A percentile compares a stretch with the other conserved stretches of the same genome.
Conservation (phyloP, 2,113 vertebrate species). For the Passer domesticus region DNA sequence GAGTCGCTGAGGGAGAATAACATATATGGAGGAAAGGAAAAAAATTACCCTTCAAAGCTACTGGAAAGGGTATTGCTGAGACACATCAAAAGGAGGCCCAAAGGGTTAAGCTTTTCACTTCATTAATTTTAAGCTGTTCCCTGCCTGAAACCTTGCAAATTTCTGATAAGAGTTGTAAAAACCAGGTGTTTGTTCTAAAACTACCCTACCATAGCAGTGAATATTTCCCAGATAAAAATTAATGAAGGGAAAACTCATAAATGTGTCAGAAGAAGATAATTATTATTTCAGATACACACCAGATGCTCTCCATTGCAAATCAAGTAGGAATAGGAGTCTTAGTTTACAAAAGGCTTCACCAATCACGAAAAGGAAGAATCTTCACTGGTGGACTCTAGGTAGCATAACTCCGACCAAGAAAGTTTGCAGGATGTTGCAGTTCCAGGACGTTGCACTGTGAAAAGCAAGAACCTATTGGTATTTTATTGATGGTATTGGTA, state of each 20-base stretch:
- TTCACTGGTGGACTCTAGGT: neutral
- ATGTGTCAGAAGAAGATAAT: slow-evolving; percentile 72
- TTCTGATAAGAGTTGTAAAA: slow-evolving; percentile 73
- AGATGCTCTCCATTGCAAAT: slow-evolving; percentile 62
- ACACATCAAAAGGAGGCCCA: slow-evolving; percentile 21
- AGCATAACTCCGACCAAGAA: neutral
- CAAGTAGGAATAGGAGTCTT: slow-evolving; percentile 6
- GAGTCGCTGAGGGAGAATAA: neutral
- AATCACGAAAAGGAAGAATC: neutral
- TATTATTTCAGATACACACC: slow-evolving; percentile 66
- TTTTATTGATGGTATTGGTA: neutral
- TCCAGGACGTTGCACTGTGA: neutral
- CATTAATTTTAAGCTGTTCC: slow-evolving; percentile 62
- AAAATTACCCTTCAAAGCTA: slow-evolving; percentile 30
- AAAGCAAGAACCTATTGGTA: neutral
- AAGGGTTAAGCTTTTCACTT: slow-evolving; percentile 52
- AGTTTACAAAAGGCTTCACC: slow-evolving; percentile 7
- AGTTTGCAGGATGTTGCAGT: neutral
- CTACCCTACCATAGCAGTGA: slow-evolving; percentile 57
- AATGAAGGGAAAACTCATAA: slow-evolving; percentile 74
- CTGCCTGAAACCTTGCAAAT: slow-evolving; percentile 55
- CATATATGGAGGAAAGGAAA: neutral
- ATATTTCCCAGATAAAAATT: slow-evolving; percentile 73
- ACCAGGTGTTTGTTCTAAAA: slow-evolving; percentile 75
- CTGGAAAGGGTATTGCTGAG: slow-evolving; percentile 15